phyloP scores from a whole-genome alignment of 2,113 vertebrate species.

The Otocyon megalotis region DNA sequence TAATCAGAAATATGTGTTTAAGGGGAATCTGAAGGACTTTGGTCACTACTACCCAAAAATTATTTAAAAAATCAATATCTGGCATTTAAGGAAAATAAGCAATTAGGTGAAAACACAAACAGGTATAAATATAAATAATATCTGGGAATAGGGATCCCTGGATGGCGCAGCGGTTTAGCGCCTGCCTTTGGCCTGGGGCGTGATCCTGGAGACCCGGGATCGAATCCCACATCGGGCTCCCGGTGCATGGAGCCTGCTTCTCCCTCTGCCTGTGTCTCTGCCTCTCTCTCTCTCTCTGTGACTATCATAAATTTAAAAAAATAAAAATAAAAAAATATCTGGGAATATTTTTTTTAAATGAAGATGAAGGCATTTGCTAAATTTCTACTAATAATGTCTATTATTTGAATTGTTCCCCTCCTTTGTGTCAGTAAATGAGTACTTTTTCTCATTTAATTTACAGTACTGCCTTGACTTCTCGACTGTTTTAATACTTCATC shows the following conservation, averaged over 20 bases:
- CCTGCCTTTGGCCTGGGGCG: no score
- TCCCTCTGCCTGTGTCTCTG: no score
- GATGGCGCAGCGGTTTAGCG: no score
- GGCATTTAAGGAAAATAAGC: slow-evolving; percentile 49
- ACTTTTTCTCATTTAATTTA: slow-evolving; percentile 25
- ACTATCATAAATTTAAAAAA: no score
- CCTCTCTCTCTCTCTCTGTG: no score
- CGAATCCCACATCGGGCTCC: no score
- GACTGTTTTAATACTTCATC: not conserved
- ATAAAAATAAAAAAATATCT: no score
- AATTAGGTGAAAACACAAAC: not conserved
- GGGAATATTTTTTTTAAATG: slow-evolving; percentile 38
- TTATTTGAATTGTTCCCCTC: not conserved
- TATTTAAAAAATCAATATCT: not conserved
- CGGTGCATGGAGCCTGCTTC: no score
- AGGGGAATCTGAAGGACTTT: not conserved
- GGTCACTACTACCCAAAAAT: not conserved
- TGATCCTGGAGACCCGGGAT: no score
- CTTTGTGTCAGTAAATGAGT: not conserved
- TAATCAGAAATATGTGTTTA: not conserved
- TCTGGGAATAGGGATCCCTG: not conserved
- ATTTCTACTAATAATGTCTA: not conserved
- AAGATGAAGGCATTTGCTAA: not conserved
- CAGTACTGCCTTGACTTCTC: not conserved
- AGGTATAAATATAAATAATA: not conserved